Evolutionary conservation across 2,113 vertebrate genomes (phyloP).

Genomic region (Poeciliopsis prolifica): DNA sequence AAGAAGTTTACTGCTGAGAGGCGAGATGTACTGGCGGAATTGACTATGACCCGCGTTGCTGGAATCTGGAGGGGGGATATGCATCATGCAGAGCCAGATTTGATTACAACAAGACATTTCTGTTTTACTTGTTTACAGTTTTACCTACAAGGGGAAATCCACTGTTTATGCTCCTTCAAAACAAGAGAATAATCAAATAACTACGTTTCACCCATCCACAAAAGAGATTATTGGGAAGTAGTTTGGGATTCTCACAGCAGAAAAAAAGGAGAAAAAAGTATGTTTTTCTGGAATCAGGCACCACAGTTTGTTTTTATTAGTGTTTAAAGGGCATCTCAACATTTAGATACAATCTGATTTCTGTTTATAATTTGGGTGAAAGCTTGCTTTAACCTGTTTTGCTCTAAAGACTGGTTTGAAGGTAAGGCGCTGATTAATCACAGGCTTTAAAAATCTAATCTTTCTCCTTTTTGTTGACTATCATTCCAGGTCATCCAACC

Average conservation of each 20-base stretch:
- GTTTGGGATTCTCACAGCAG: background rate
- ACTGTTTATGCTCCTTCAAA: background rate
- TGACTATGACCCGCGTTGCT: constrained; percentile 26
- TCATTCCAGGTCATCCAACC: background rate
- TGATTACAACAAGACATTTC: constrained; percentile 10
- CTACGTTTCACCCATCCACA: background rate
- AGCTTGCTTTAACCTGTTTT: background rate
- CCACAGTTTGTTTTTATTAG: background rate
- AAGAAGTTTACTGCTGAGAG: constrained; percentile 50
- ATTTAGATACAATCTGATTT: background rate
- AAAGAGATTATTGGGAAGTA: background rate
- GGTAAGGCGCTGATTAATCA: background rate
- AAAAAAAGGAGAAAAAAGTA: background rate
- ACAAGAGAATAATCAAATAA: constrained; percentile 4
- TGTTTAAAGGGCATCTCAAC: background rate
- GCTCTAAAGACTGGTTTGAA: background rate
- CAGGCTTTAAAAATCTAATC: background rate
- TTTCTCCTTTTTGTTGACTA: background rate
- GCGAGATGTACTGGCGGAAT: constrained; percentile 25
- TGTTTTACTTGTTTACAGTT: constrained; percentile 24
- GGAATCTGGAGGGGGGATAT: constrained; percentile 14
- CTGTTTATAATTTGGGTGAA: background rate
- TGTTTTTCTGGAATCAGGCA: background rate
- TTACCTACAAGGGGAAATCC: background rate
- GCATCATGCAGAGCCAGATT: constrained; percentile 19